A percentile compares a stretch with the other conserved stretches of the same genome.
Conservation (phyloP, 2,113 vertebrate genomes). For the Thamnophis sirtalis region DNA sequence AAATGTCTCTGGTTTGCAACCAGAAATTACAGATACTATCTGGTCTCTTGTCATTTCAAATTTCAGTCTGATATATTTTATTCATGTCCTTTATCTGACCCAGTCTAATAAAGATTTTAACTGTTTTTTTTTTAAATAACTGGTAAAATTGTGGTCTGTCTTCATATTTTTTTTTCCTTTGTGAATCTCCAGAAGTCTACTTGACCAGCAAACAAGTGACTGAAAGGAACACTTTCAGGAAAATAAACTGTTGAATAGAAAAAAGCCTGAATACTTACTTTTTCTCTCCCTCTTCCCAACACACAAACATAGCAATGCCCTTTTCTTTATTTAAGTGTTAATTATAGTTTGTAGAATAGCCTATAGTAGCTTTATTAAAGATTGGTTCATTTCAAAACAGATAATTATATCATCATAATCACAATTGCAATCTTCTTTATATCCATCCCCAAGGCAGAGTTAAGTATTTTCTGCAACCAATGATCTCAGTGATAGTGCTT, state of each 20-base stretch:
- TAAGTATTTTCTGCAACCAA: background rate
- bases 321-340: background rate
- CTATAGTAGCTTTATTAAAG: background rate
- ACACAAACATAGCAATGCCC: background rate
- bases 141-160: background rate
- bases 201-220: background rate
- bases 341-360: background rate
- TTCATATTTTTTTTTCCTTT: background rate
- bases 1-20: background rate
- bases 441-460: background rate
- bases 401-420: background rate
- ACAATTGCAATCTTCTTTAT: background rate
- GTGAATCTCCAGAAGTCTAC: background rate
- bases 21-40: background rate
- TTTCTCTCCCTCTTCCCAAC: background rate
- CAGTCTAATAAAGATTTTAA: background rate
- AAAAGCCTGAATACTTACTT: background rate
- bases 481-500: conserved; percentile 2
- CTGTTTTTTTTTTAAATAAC: background rate
- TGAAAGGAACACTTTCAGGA: background rate
- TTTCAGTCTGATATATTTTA: background rate
- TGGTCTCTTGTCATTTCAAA: background rate
- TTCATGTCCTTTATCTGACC: background rate
- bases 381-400: background rate
- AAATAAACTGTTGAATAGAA: background rate